Percentiles rank a stretch among this genome's conserved stretches.
These are phyloP conservation scores for Penaeus monodon DNA, from an alignment of 2,888 invertebrate species.

Conservation along the genomic window DNA sequence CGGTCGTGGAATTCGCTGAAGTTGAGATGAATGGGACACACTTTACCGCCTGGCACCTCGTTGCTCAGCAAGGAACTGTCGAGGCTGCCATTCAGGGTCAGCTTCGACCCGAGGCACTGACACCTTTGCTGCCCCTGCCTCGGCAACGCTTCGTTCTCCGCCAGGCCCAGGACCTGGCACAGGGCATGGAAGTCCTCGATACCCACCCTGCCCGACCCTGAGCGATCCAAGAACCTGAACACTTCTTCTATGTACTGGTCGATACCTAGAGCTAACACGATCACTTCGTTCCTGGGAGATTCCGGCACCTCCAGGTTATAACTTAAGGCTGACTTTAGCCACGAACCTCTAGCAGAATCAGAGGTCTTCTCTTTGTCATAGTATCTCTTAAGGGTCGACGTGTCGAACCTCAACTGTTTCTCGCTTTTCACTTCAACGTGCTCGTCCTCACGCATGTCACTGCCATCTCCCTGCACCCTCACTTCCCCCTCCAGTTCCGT, in stretches of 20 bases:
- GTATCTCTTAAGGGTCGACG: neutral
- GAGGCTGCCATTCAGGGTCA: conserved; percentile 24
- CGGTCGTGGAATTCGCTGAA: conserved; percentile 43
- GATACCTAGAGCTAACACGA: conserved; percentile 60
- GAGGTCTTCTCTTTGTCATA: neutral
- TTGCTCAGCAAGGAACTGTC: neutral
- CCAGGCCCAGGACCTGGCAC: conserved; percentile 51
- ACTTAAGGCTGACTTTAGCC: conserved; percentile 37
- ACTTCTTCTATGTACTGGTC: conserved; percentile 62
- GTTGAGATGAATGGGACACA: conserved; percentile 39
- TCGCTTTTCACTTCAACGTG: neutral
- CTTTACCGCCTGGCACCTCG: neutral
- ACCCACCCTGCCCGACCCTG: conserved; percentile 41
- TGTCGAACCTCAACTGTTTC: neutral
- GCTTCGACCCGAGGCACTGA: conserved; percentile 33
- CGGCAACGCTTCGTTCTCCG: neutral
- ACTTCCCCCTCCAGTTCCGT: neutral
- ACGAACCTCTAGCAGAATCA: neutral
- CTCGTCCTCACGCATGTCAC: conserved; percentile 14
- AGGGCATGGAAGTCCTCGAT: conserved; percentile 53
- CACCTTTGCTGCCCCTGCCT: neutral
- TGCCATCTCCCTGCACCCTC: conserved; percentile 23
- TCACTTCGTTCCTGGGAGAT: conserved; percentile 47
- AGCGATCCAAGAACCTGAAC: conserved; percentile 51
- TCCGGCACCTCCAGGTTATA: conserved; percentile 36